Percentiles rank a stretch among this genome's conserved stretches.
phyloP scores from a whole-genome alignment of 2,888 invertebrate genomes.

The Philereme vetulata region DNA sequence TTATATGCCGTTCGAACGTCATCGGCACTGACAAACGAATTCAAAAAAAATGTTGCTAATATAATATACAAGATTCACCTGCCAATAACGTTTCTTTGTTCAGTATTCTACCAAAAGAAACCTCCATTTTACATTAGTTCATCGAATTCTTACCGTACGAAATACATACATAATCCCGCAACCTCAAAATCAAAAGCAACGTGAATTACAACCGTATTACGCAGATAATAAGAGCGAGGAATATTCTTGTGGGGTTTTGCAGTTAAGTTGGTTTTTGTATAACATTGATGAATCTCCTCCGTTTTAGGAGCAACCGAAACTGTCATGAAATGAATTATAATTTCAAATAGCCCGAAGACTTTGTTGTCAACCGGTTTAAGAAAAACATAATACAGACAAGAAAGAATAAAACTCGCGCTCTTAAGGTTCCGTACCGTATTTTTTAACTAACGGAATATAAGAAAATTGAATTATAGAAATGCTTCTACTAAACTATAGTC shows the following conservation, averaged over 20 bases:
- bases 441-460: no score
- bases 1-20: conserved; percentile 19
- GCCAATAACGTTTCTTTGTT: conserved; percentile 72
- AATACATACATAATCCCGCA: conserved; percentile 41
- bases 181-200: conserved; percentile 1
- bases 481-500: no score
- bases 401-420: no score
- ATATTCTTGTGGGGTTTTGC: conserved; percentile 8
- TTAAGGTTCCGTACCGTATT: no score
- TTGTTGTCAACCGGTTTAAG: conserved; percentile 63
- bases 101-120: conserved; percentile 60
- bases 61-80: conserved; percentile 77
- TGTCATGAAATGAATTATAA: conserved; percentile 74
- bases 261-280: conserved; percentile 46
- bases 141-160: conserved; percentile 62
- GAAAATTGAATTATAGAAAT: no score
- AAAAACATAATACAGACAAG: conserved; percentile 47
- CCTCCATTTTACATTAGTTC: conserved; percentile 67
- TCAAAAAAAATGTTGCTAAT: conserved; percentile 59
- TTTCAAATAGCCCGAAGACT: conserved; percentile 71
- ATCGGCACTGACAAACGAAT: conserved; percentile 54
- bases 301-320: conserved; percentile 70
- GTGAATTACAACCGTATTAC: conserved; percentile 26
- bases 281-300: conserved; percentile 76
- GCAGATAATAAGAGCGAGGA: conserved; percentile 12